Percentiles rank a stretch among this genome's conserved stretches.
Evolutionary conservation across 2,797 vertebrate genomes (phyloP).

Genomic region (Crocodylus rhombifer): DNA sequence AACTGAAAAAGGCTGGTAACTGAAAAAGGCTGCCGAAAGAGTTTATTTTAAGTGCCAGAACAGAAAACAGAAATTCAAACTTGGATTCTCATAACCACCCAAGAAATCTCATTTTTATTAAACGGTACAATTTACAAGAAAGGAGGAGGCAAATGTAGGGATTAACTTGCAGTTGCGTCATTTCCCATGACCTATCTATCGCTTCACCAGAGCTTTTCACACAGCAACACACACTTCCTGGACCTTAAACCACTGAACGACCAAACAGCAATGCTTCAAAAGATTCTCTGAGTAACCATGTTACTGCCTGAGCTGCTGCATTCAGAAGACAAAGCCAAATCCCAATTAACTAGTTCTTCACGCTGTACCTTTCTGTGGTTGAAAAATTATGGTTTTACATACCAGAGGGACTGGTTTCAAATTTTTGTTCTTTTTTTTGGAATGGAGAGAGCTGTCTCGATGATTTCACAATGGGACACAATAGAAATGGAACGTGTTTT

Average conservation of each 20-base stretch:
- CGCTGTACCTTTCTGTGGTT: not conserved
- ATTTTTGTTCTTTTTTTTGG: not conserved
- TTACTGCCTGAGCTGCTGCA: conserved; percentile 65
- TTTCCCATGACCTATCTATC: conserved; percentile 71
- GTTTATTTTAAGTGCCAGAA: conserved; percentile 29
- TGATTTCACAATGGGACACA: not conserved
- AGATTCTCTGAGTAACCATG: conserved; percentile 45
- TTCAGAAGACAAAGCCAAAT: conserved; percentile 48
- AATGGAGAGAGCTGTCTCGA: not conserved
- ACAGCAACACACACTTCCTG: conserved; percentile 58
- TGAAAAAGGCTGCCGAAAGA: not conserved
- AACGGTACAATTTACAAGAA: conserved; percentile 49
- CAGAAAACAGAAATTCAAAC: not conserved
- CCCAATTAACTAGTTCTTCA: not conserved
- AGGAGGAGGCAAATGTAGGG: conserved; percentile 40
- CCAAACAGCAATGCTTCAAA: conserved; percentile 48
- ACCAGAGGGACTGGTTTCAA: not conserved
- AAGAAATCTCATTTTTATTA: conserved; percentile 14
- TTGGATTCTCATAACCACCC: not conserved
- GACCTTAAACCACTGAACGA: conserved; percentile 61
- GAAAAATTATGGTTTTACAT: not conserved
- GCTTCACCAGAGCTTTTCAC: conserved; percentile 60
- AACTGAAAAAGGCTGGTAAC: conserved; percentile 51
- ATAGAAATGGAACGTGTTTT: not conserved
- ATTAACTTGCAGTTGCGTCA: conserved; percentile 59